Conservation (phyloP, 2,888 invertebrate genomes). For the Oscheius onirici region DNA sequence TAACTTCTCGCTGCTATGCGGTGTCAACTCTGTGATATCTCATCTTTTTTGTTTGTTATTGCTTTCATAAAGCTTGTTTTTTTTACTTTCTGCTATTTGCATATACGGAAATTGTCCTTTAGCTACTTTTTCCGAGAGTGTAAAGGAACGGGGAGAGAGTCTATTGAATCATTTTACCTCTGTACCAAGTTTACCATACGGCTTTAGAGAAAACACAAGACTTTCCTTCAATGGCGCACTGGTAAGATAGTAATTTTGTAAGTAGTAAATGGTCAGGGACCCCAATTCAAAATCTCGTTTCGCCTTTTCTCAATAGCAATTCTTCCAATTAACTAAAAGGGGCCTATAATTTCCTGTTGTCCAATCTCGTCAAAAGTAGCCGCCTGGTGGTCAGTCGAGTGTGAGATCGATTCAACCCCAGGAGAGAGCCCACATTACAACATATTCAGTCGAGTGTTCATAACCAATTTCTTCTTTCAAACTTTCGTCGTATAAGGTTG, state of each 20-base stretch:
- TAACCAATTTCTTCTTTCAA: slow-evolving; percentile 5
- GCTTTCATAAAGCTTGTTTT: slow-evolving; percentile 11
- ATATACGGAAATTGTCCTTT: neutral
- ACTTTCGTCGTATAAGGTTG: neutral
- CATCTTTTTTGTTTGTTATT: neutral
- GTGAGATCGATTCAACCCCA: slow-evolving; percentile 15
- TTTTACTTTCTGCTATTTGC: neutral
- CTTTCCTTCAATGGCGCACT: no score
- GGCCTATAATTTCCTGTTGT: no score
- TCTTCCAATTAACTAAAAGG: no score
- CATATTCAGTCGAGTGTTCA: neutral
- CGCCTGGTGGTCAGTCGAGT: slow-evolving; percentile 1
- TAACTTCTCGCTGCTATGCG: slow-evolving; percentile 20
- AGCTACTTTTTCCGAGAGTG: no score
- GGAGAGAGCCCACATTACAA: slow-evolving; percentile 23
- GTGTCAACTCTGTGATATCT: slow-evolving; percentile 27
- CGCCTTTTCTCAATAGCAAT: no score
- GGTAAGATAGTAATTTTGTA: neutral
- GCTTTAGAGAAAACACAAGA: no score
- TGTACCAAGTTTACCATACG: no score
- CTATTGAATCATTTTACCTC: no score
- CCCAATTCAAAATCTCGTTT: neutral
- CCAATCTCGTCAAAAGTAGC: no score
- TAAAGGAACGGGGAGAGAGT: no score
- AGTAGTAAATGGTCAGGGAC: neutral